A percentile compares a stretch with the other conserved stretches of the same genome.
phyloP scores from a whole-genome alignment of 2,113 vertebrate species.

The Python bivittatus region DNA sequence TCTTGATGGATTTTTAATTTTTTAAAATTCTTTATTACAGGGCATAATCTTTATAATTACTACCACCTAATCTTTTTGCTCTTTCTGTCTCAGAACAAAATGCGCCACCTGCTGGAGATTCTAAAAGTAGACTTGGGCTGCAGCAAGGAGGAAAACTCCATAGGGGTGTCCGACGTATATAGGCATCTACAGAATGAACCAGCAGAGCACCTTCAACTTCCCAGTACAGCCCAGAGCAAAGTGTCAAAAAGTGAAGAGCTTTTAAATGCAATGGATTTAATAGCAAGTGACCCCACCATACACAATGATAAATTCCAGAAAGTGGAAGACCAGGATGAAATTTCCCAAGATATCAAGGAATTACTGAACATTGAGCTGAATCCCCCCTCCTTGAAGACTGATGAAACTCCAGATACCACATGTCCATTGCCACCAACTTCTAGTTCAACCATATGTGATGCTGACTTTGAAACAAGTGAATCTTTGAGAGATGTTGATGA shows the following conservation, averaged over 20 bases:
- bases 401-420: constrained; percentile 28
- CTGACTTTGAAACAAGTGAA: constrained; percentile 47
- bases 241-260: constrained; percentile 40
- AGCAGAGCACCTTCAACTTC: neutral
- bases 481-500: constrained; percentile 31
- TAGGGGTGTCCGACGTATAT: neutral
- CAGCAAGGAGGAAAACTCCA: fast-evolving
- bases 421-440: constrained; percentile 18
- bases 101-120: constrained; percentile 69
- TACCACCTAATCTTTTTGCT: neutral
- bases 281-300: neutral
- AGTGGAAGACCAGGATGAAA: constrained; percentile 10
- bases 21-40: neutral
- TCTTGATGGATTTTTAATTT: neutral
- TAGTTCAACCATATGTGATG: constrained; percentile 19
- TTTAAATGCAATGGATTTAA: constrained; percentile 18
- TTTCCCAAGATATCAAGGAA: constrained; percentile 29
- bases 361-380: constrained; percentile 26
- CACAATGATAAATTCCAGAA: neutral
- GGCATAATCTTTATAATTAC: neutral
- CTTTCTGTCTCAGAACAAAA: constrained; percentile 66
- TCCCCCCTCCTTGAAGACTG: constrained; percentile 5
- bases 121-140: constrained; percentile 70
- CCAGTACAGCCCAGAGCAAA: neutral
- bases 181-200: constrained; percentile 4